Conservation (phyloP, 64 coral and sea anemone species). For the Acropora tenuis region DNA sequence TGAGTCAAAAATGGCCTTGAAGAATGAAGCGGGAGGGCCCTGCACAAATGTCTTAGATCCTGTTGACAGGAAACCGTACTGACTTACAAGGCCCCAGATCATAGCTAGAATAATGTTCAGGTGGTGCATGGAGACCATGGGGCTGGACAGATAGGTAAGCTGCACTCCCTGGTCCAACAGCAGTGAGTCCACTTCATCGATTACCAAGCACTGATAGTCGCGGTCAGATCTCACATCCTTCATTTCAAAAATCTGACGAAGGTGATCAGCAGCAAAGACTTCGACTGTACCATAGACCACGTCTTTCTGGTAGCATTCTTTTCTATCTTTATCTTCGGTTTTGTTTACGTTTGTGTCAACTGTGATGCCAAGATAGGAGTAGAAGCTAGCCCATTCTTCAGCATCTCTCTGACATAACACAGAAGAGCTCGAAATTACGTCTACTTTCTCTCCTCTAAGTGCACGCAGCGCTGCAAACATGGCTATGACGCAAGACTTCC, state of each 20-base stretch:
- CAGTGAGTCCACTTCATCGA: constrained; percentile 48
- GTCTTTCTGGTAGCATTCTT: constrained; percentile 22
- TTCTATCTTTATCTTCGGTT: constrained; percentile 30
- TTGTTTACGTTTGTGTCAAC: constrained; percentile 12
- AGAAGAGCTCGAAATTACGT: constrained; percentile 26
- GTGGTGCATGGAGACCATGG: constrained; percentile 32
- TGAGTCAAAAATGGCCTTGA: constrained; percentile 5
- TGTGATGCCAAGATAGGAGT: not conserved
- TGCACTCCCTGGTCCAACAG: constrained; percentile 42
- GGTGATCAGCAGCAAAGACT: constrained; percentile 28
- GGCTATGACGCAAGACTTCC: constrained; percentile 37
- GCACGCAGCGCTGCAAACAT: constrained; percentile 35
- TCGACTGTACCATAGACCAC: constrained; percentile 43
- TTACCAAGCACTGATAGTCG: constrained; percentile 4
- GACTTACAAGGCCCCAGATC: constrained; percentile 30
- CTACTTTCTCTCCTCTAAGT: constrained; percentile 21
- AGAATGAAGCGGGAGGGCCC: constrained; percentile 13
- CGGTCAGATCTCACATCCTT: constrained; percentile 33
- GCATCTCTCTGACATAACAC: constrained; percentile 35
- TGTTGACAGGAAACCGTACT: not conserved
- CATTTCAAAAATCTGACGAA: constrained; percentile 37
- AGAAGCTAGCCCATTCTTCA: not conserved
- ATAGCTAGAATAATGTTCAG: constrained; percentile 25
- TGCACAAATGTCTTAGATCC: not conserved
- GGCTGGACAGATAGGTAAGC: constrained; percentile 33